Percentiles rank a stretch among this genome's conserved stretches.
These are phyloP conservation scores for Anolis carolinensis DNA, from an alignment of 2,113 vertebrate genomes.

Conservation along the genomic window DNA sequence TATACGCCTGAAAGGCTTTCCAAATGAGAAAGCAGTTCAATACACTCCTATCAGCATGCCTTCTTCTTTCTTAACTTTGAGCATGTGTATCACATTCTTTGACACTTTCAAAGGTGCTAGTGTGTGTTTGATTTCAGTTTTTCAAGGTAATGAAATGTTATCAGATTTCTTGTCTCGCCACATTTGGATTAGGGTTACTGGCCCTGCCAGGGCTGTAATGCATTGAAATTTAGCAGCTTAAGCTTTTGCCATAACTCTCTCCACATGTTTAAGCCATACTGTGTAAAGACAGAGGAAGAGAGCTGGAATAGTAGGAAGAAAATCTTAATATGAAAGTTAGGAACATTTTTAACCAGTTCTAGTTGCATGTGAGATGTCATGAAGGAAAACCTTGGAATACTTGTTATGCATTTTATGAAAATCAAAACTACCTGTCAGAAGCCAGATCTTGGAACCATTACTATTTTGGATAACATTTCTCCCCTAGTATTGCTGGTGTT, in stretches of 20 bases:
- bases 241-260: neutral
- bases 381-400: too few relatives aligned
- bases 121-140: neutral
- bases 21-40: conserved; percentile 6
- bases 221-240: neutral
- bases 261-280: neutral
- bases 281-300: neutral
- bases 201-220: neutral
- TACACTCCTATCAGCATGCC: neutral
- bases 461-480: too few relatives aligned
- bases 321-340: neutral
- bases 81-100: neutral
- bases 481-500: too few relatives aligned
- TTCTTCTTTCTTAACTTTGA: neutral
- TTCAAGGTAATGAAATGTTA: conserved; percentile 13
- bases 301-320: neutral
- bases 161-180: neutral
- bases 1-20: neutral
- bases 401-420: neutral
- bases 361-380: neutral
- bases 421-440: neutral
- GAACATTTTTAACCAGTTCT: neutral
- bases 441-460: neutral
- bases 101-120: conserved; percentile 1
- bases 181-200: neutral